Evolutionary conservation across 2,888 invertebrate species (phyloP), one percentile per base, ranked within the genome.

Genomic region (Prenolepis imparis): DNA sequence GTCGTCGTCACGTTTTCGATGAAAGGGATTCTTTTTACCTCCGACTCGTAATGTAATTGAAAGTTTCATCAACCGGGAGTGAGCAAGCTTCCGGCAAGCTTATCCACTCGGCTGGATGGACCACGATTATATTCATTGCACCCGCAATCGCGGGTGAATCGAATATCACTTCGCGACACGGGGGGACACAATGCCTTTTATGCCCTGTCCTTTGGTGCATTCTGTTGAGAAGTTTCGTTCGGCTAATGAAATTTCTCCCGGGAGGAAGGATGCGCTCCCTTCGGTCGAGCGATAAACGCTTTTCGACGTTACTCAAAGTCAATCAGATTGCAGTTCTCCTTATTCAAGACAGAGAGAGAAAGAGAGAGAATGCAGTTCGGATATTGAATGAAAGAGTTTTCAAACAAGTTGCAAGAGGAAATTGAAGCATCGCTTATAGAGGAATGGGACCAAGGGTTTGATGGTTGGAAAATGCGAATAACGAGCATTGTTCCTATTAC

Each of bases 221-320:
- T 59, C 78, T 70, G 78, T 78, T 18, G 44, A 44, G 55, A 80
- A 80, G 78, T 80, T 80, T 72, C 59, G 44, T 24, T 36, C 59
- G 44, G 21, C 59, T 72, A 72, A 80, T 80, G 78, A 80, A 70
- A 70, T 80, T 80, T 80, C 78, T 70, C 59, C 12, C 59, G 24
- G 32, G 57, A 70, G 57, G 32, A 78, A 78, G 77, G 41, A 78
- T 18, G 78, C 44, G 72, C 21, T 21, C 28, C 55, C 57, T 57
- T 78, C 36, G 21, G n/a, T 44, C 78, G 73, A 59, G 9, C 59
- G 78, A 66, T 72, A 72, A 80, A 70, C 44, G 41, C 72, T 24
- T 67, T 70, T 68, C 72, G 59, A 77, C 68, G 28, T 77, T 57
- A 28, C 41, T 70, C 57, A 12, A n/a, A 80, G 78, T 72, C 78